Base-by-base conservation (phyloP, 2,888 invertebrate genomes). In the Tetheella fluctuosa region DNA sequence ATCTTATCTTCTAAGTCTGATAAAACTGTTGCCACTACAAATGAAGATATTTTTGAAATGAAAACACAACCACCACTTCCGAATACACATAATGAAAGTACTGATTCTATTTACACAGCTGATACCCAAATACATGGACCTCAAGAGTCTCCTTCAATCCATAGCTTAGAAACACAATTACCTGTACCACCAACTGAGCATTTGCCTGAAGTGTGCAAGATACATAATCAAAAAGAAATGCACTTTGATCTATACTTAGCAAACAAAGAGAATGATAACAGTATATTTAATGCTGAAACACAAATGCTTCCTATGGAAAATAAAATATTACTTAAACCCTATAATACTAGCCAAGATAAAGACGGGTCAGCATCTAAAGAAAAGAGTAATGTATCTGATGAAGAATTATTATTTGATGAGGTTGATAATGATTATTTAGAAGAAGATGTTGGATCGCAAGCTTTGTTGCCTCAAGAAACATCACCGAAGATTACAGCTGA, bases 341-440 rank as follows among this genome's bases (percentile, higher is more conserved):
- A 42, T 48, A 17, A 20, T 20, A 2, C 48, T 20, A 48, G 48
- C 3, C 34, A 30, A 10, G 66, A 66, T n/a, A 70, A 62, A 57
- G 62, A 66, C 37, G 61, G 61, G 8, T 55, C 55, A 12, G 67
- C 58, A 58, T 57, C 59, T 62, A 63, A 59, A 39, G 64, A 63
- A 28, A 80, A 71, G 63, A 58, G 69, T 3, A 74, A 81, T 70
- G 71, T 65, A 63, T 89, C 89, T 15, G 81, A 87, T 67, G 90
- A 90, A 61, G 78, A 81, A 60, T 79, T 91, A 61, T 48, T 84
- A 12, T 89, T 90, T 79, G 85, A 89, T 52, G 90, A 89, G 42
- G 64, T 89, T 53, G 83, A 86, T 56, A 77, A 68, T 57, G 75
- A 82, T 59, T 57, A 70, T 23, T 64, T 82, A 28, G 71, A 77